Conservation (phyloP, 2,797 vertebrate species). For the Mionectes olivaceus region DNA sequence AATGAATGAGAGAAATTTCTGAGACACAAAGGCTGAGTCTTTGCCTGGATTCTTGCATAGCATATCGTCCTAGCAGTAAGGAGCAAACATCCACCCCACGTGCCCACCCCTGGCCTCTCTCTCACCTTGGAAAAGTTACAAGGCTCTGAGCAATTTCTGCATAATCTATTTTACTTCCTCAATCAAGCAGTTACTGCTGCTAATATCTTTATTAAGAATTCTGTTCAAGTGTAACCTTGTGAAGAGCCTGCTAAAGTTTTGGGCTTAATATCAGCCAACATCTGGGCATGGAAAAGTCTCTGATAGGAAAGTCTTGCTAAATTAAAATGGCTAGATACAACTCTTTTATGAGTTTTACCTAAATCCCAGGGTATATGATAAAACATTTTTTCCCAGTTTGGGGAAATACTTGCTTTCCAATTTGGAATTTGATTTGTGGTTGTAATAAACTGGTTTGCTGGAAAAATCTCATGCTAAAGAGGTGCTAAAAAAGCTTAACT, state of each 20-base stretch:
- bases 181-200: background rate
- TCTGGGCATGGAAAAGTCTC: background rate
- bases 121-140: slow-evolving; percentile 1
- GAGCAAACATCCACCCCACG: background rate
- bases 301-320: background rate
- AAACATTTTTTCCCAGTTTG: background rate
- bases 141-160: background rate
- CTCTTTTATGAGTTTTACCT: background rate
- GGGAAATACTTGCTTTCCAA: background rate
- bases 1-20: background rate
- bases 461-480: background rate
- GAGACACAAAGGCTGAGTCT: background rate
- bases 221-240: background rate
- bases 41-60: background rate
- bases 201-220: background rate
- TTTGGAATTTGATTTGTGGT: background rate
- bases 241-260: background rate
- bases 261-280: background rate
- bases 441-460: background rate
- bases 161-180: background rate
- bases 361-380: background rate
- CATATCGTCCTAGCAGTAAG: background rate
- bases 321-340: background rate
- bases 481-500: background rate
- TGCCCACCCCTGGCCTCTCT: background rate